phyloP scores from a whole-genome alignment of 2,113 vertebrate species.

The Tachysurus fulvidraco region DNA sequence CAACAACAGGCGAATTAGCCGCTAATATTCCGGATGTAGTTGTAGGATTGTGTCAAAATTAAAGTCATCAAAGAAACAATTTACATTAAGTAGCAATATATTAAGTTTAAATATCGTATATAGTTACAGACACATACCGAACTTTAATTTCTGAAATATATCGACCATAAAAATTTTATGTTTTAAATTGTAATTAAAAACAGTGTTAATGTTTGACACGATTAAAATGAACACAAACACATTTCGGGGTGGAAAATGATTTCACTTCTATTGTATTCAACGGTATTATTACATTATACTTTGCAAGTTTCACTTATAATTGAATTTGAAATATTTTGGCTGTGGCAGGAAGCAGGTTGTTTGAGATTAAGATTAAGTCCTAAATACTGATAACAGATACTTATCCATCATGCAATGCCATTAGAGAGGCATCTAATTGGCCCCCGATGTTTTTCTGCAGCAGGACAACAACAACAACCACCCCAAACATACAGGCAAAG shows the following conservation, averaged over 20 bases:
- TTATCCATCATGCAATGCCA: no score
- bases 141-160: neutral
- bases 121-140: neutral
- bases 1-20: neutral
- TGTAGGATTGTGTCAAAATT: slow-evolving; percentile 6
- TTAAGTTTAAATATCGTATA: no score
- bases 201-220: neutral
- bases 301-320: no score
- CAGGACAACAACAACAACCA: no score
- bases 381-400: no score
- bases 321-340: no score
- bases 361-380: no score
- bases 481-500: no score
- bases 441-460: no score
- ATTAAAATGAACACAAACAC: neutral
- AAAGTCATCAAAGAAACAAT: neutral
- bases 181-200: neutral
- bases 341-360: no score
- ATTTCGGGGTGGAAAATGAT: neutral
- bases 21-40: neutral
- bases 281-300: no score
- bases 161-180: neutral
- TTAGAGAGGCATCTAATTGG: no score
- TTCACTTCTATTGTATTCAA: neutral
- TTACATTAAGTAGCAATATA: neutral